Percentiles rank a stretch among this genome's conserved stretches.
These are phyloP conservation scores for Chloroceryle inda DNA, from an alignment of 2,797 vertebrate genomes.

Conservation along the genomic window DNA sequence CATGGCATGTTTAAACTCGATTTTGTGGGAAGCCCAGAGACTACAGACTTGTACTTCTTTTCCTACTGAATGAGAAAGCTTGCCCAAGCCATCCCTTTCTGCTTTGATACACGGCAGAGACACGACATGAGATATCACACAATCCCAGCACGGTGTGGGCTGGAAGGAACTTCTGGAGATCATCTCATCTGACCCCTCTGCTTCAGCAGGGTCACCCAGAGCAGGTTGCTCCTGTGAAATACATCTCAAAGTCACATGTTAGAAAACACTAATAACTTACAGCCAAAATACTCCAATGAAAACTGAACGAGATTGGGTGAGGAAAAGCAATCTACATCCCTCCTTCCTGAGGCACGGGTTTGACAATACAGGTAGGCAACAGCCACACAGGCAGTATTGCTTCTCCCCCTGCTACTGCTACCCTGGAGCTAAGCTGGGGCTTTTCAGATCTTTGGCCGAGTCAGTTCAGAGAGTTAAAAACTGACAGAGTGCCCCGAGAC, in stretches of 20 bases:
- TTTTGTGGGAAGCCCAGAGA: neutral
- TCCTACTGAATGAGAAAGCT: neutral
- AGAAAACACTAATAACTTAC: neutral
- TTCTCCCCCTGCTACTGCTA: neutral
- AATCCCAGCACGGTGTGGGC: neutral
- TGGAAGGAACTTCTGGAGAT: neutral
- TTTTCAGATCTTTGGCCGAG: neutral
- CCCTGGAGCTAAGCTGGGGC: neutral
- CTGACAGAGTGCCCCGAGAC: neutral
- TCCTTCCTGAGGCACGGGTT: neutral
- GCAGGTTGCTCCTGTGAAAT: neutral
- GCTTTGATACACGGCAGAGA: neutral
- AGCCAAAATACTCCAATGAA: neutral
- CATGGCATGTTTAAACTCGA: neutral
- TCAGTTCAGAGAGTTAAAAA: neutral
- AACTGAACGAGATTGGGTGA: neutral
- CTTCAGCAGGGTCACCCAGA: neutral
- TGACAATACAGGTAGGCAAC: neutral
- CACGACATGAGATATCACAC: neutral
- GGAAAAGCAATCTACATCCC: accelerated
- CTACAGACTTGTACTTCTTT: neutral
- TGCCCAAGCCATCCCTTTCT: neutral
- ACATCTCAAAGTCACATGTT: neutral
- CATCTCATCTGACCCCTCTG: neutral
- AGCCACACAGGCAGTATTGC: neutral